Base-by-base conservation (phyloP, 2,797 vertebrate species). In the Salarias fasciatus region DNA sequence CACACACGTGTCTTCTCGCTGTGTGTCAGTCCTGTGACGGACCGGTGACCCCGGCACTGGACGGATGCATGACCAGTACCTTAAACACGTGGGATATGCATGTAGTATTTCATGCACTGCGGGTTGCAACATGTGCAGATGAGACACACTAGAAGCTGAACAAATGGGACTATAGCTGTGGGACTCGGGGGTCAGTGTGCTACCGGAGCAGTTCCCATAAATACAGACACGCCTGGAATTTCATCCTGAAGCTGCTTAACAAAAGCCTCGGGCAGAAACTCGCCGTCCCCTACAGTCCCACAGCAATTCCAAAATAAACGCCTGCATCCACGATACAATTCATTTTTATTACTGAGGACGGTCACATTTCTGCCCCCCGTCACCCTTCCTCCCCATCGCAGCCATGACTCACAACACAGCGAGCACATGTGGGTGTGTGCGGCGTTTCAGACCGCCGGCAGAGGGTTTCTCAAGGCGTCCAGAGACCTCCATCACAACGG, bases 301-400 rank as follows among this genome's bases (percentile, higher is more conserved):
- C 74, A 77, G 82, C 70, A 40, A 50, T 46, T 29, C 41, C 51
- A 49, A 53, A 77, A 79, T 57, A 80, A 86, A 79, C 49, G 63
- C 52, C 42, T 29, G 31, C 56, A 62, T 53, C 46, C 50, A 12
- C 63, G 64, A 59, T 56, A 78, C 76, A 79, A 79, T 79, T 79
- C 63, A 84, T 82, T 58, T 79, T 76, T 73, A 81, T 43, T 55
- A 74, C 77, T 75, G 57, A 43, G 65, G 65, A 68, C 69, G 72
- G 55, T 63, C 67, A 52, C 50, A 61, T 63, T 67, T 54, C 29
- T 47, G 47, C 43, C 62, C 50, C 62, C 42, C 55, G 37, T 50
- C 53, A 51, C 54, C 14, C 13, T 36, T 53, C 51, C 28, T 31
- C 50, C 24, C 47, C 5, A 29, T 48, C 61, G 63, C 2, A 12